These are phyloP conservation scores for Alsophila aescularia DNA, from an alignment of 2,888 invertebrate species.

Conservation along the genomic window DNA sequence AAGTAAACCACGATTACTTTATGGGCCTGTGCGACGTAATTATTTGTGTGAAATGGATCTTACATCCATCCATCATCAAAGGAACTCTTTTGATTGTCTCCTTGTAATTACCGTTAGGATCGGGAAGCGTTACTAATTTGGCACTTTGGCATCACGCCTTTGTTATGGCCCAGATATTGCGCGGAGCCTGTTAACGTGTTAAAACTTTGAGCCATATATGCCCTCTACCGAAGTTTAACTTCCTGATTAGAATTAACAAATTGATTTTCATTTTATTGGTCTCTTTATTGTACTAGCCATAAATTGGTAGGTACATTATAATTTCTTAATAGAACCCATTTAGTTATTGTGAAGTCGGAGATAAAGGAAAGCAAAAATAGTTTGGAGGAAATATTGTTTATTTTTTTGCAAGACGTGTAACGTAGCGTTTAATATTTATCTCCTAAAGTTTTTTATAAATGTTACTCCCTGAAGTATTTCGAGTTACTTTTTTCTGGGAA, in stretches of 20 bases:
- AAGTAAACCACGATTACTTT: slow-evolving; percentile 6
- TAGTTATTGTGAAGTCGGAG: too few species aligned
- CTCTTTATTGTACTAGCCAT: too few species aligned
- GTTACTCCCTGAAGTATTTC: slow-evolving; percentile 8
- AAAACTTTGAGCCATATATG: too few species aligned
- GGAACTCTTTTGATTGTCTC: slow-evolving; percentile 32
- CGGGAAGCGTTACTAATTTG: slow-evolving; percentile 17
- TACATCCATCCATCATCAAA: slow-evolving; percentile 38
- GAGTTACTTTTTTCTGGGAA: slow-evolving; percentile 18
- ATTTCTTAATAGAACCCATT: too few species aligned
- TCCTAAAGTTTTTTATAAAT: slow-evolving; percentile 4
- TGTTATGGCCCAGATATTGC: not conserved
- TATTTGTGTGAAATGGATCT: slow-evolving; percentile 38
- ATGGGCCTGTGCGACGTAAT: slow-evolving; percentile 33
- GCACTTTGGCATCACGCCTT: slow-evolving; percentile 12
- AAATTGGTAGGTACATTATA: too few species aligned
- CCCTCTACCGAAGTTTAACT: too few species aligned
- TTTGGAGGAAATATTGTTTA: too few species aligned
- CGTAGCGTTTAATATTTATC: slow-evolving; percentile 6
- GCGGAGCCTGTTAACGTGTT: too few species aligned
- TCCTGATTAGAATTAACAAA: too few species aligned
- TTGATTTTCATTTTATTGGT: too few species aligned
- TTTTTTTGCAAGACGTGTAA: not conserved
- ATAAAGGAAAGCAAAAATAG: too few species aligned
- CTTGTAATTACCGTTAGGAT: slow-evolving; percentile 27